Conservation (phyloP, 2,113 vertebrate genomes). For the Neopipo cinnamomea region DNA sequence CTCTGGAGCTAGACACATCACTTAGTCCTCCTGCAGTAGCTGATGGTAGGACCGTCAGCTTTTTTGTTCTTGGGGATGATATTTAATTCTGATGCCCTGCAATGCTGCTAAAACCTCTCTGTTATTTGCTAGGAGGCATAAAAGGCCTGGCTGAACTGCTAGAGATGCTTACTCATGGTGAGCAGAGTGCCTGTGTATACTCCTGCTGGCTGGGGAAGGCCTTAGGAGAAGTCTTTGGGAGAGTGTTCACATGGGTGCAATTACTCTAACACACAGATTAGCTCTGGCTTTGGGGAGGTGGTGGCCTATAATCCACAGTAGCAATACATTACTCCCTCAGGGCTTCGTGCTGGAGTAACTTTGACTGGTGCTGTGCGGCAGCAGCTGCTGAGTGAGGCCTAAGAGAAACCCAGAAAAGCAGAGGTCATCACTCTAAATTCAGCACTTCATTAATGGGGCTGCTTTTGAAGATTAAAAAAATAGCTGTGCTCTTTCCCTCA, state of each 20-base stretch:
- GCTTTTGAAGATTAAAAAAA: not conserved
- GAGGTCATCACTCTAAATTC: not conserved
- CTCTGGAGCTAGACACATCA: not conserved
- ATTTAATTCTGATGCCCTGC: not conserved
- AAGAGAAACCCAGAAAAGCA: not conserved
- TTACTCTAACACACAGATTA: not conserved
- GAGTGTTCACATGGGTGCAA: not conserved
- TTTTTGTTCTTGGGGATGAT: not conserved
- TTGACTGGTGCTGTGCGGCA: rapidly evolving
- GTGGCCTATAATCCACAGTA: not conserved
- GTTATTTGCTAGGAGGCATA: not conserved
- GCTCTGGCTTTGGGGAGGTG: not conserved
- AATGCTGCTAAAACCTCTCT: not conserved
- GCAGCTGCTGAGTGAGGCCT: not conserved
- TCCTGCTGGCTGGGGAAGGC: not conserved
- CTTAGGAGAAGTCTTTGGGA: not conserved
- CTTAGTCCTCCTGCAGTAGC: not conserved
- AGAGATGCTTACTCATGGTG: not conserved
- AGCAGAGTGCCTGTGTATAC: not conserved
- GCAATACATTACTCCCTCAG: not conserved
- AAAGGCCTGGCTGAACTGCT: not conserved
- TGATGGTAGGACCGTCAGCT: not conserved
- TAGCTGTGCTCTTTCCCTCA: not conserved
- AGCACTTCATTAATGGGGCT: not conserved
- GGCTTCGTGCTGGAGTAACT: not conserved